phyloP scores from a whole-genome alignment of 1,140 invertebrate species.

The Leptinotarsa lineolata region DNA sequence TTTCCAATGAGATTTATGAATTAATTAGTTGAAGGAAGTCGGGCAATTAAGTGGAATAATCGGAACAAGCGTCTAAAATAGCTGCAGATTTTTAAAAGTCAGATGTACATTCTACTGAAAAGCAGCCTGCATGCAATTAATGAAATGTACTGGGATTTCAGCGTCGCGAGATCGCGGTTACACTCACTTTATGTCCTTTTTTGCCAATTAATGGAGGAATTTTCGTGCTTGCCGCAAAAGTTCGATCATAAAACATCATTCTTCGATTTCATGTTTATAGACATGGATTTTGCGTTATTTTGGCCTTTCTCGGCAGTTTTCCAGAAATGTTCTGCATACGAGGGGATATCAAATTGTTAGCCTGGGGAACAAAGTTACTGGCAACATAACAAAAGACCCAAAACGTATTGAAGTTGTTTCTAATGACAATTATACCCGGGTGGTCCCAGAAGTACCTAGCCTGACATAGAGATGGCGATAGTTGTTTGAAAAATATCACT shows the following conservation, averaged over 20 bases:
- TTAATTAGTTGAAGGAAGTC: constrained; percentile 18
- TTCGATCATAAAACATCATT: constrained; percentile 12
- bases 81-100: constrained; percentile 7
- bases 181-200: constrained; percentile 17
- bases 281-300: background rate
- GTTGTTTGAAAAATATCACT: no score
- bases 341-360: no score
- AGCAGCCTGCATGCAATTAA: constrained; percentile 13
- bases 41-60: constrained; percentile 19
- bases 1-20: constrained; percentile 21
- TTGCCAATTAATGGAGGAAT: constrained; percentile 10
- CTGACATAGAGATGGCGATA: no score
- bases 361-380: no score
- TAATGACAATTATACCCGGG: no score
- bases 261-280: constrained; percentile 3
- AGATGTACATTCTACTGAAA: background rate
- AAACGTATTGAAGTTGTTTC: no score
- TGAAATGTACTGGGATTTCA: constrained; percentile 15
- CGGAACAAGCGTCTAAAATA: constrained; percentile 21
- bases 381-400: no score
- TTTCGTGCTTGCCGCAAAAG: background rate
- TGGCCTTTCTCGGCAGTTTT: no score
- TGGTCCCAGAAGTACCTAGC: no score
- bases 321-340: no score
- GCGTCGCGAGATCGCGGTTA: background rate